phyloP scores from a whole-genome alignment of 2,113 vertebrate species.

The Promerops cafer region DNA sequence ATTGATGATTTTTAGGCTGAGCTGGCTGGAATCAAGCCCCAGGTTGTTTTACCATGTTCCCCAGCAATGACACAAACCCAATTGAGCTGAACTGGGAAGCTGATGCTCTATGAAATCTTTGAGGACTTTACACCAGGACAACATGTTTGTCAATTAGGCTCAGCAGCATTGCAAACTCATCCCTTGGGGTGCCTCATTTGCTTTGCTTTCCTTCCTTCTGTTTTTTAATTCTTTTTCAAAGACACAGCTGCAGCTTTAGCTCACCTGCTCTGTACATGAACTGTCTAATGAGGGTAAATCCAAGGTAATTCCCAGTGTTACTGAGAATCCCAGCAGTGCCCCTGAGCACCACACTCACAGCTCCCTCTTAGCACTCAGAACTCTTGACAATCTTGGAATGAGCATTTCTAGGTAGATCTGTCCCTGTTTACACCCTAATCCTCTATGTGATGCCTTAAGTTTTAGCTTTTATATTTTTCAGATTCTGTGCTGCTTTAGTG shows the following conservation, averaged over 20 bases:
- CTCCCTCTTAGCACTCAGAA: neutral
- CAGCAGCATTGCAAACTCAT: neutral
- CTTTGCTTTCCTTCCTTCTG: neutral
- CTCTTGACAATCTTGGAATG: neutral
- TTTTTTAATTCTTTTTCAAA: neutral
- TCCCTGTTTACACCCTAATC: neutral
- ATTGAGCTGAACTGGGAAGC: neutral
- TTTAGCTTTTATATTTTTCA: no score
- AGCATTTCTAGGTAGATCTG: neutral
- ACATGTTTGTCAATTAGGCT: neutral
- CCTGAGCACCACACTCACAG: neutral
- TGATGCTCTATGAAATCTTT: neutral
- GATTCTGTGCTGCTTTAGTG: no score
- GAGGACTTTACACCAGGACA: slow-evolving; percentile 30
- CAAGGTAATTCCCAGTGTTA: neutral
- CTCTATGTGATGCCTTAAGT: no score
- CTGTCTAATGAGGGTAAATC: neutral
- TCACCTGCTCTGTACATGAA: neutral
- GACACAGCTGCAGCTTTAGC: neutral
- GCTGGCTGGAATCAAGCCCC: neutral
- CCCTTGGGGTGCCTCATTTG: slow-evolving; percentile 4
- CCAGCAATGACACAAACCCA: neutral
- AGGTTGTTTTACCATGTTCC: neutral
- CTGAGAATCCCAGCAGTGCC: neutral
- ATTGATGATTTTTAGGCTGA: neutral